Evolutionary conservation across 2,888 invertebrate genomes (phyloP).

Genomic region (Phragmatobia fuliginosa): DNA sequence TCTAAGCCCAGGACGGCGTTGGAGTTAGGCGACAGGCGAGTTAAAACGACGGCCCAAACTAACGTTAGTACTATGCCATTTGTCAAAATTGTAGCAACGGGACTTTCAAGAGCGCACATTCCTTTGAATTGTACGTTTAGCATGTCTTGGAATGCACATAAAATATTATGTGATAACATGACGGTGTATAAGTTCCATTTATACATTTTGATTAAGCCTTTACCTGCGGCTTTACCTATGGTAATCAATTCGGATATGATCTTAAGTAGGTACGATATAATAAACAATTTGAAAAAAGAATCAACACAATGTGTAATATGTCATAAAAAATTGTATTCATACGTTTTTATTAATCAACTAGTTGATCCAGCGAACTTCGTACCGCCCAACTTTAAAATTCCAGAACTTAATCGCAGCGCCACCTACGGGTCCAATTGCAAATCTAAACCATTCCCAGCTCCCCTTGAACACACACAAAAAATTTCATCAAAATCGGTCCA

Average conservation of each 20-base stretch:
- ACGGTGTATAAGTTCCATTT: background rate
- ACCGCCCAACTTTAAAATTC: too few relatives aligned
- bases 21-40: slow-evolving; percentile 56
- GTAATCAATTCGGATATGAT: background rate
- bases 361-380: too few relatives aligned
- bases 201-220: background rate
- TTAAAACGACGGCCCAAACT: slow-evolving; percentile 54
- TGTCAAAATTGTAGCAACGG: slow-evolving; percentile 31
- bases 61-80: slow-evolving; percentile 52
- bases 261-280: background rate
- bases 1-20: slow-evolving; percentile 67
- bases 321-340: background rate
- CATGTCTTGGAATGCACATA: background rate
- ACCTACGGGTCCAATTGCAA: too few relatives aligned
- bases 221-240: background rate
- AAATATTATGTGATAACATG: background rate
- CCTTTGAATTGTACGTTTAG: slow-evolving; percentile 10
- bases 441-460: too few relatives aligned
- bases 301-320: background rate
- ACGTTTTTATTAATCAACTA: background rate
- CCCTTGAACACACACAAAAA: too few relatives aligned
- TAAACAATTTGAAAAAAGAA: background rate
- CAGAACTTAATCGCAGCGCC: too few relatives aligned
- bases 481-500: too few relatives aligned
- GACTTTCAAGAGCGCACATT: slow-evolving; percentile 11